Percentiles rank a stretch among this genome's conserved stretches.
These are phyloP conservation scores for Prinia subflava DNA, from an alignment of 2,113 vertebrate genomes.

Conservation along the genomic window DNA sequence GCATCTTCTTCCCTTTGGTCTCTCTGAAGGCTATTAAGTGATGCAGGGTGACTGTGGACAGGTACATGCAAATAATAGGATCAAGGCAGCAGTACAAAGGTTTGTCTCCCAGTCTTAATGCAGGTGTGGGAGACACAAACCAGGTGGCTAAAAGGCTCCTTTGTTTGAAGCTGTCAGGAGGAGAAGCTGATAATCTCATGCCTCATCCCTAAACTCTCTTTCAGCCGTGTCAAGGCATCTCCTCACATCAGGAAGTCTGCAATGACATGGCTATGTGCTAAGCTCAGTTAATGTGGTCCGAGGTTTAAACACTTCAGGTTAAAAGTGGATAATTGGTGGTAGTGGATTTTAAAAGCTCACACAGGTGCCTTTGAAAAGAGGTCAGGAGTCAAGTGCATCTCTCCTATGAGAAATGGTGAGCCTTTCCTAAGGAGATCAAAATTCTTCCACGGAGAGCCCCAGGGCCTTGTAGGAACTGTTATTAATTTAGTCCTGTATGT, in stretches of 20 bases:
- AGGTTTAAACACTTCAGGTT: slow-evolving; percentile 85
- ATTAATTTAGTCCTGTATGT: slow-evolving; percentile 83
- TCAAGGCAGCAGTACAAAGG: slow-evolving; percentile 73
- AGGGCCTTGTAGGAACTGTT: slow-evolving; percentile 82
- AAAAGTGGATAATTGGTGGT: slow-evolving; percentile 95
- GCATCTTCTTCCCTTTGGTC: slow-evolving; percentile 63
- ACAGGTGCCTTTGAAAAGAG: slow-evolving; percentile 92
- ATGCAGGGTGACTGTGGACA: slow-evolving; percentile 68
- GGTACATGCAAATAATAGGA: slow-evolving; percentile 77
- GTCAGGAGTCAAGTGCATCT: slow-evolving; percentile 95
- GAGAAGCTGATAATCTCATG: slow-evolving; percentile 86
- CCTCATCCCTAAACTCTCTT: slow-evolving; percentile 81
- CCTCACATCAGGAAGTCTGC: slow-evolving; percentile 82
- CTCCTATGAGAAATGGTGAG: slow-evolving; percentile 78
- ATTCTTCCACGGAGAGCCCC: slow-evolving; percentile 77
- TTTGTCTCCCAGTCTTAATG: slow-evolving; percentile 71
- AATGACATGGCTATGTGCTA: slow-evolving; percentile 83
- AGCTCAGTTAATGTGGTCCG: slow-evolving; percentile 80
- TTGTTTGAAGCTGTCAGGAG: slow-evolving; percentile 92
- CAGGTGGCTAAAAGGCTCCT: slow-evolving; percentile 88
- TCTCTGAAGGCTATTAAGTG: slow-evolving; percentile 70
- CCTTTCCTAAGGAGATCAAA: slow-evolving; percentile 80
- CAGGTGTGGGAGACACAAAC: slow-evolving; percentile 94
- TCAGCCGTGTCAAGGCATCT: slow-evolving; percentile 81
- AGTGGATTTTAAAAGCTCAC: slow-evolving; percentile 85